Conservation (phyloP, 2,888 invertebrate genomes). For the Acanthosepion pharaonis region DNA sequence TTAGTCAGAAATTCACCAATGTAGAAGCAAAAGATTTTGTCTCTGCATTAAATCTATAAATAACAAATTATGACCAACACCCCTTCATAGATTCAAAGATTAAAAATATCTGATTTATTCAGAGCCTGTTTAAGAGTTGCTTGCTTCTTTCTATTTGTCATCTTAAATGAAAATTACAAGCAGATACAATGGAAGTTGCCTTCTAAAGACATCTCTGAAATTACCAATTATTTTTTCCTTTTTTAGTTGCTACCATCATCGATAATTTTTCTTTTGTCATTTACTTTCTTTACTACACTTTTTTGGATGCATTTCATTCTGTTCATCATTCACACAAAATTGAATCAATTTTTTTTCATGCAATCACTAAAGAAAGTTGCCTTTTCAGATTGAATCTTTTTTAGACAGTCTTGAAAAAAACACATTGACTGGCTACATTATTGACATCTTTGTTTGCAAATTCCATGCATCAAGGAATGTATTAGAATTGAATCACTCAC, state of each 20-base stretch:
- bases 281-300: background rate
- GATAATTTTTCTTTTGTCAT: background rate
- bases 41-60: background rate
- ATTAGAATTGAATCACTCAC: background rate
- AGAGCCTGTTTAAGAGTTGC: background rate
- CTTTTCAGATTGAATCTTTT: background rate
- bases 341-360: background rate
- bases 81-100: too few relatives aligned
- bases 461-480: background rate
- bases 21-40: background rate
- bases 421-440: background rate
- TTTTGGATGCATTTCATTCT: background rate
- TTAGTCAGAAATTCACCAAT: conserved; percentile 16
- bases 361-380: background rate
- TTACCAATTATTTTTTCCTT: background rate
- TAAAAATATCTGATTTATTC: background rate
- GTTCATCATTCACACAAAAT: background rate
- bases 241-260: background rate
- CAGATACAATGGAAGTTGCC: background rate
- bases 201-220: background rate
- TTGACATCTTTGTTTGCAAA: background rate
- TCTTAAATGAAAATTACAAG: background rate
- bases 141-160: background rate
- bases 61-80: too few relatives aligned
- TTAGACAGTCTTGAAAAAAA: background rate